phyloP scores from a whole-genome alignment of 2,888 invertebrate genomes.

The Fragum sueziense region DNA sequence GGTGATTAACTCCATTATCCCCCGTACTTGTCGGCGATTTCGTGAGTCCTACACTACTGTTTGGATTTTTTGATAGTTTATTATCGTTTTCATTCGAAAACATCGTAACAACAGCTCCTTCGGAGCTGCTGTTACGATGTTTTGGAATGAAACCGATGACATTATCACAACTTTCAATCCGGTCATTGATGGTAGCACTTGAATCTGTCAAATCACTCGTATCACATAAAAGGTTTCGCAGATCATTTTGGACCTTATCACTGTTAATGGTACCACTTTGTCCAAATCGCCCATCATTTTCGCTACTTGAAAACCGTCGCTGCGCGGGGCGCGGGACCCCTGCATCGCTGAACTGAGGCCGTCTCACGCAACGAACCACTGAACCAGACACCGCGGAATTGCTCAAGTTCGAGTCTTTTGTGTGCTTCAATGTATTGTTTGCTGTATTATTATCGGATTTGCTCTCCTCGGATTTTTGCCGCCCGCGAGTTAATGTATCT shows the following conservation, averaged over 20 bases:
- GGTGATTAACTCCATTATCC: conserved; percentile 49
- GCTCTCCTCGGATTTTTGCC: conserved; percentile 38
- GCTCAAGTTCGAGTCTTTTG: conserved; percentile 32
- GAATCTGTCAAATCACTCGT: conserved; percentile 53
- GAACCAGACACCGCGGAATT: conserved; percentile 44
- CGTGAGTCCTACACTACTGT: conserved; percentile 34
- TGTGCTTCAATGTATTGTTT: conserved; percentile 26
- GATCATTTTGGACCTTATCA: conserved; percentile 62
- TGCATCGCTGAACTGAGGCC: conserved; percentile 59
- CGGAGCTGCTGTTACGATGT: no score
- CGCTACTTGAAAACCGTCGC: conserved; percentile 43
- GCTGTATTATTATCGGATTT: conserved; percentile 41
- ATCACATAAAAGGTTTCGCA: conserved; percentile 60
- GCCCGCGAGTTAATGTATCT: conserved; percentile 51
- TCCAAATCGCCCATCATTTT: conserved; percentile 44
- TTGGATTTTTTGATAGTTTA: conserved; percentile 43
- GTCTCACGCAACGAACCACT: conserved; percentile 62
- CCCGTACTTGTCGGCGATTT: conserved; percentile 33
- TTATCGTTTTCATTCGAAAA: no score
- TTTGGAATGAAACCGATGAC: no score
- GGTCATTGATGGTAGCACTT: conserved; percentile 53
- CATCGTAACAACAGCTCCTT: no score
- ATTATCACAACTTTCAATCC: conserved; percentile 26
- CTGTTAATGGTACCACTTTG: conserved; percentile 29
- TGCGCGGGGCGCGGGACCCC: conserved; percentile 30